These are phyloP conservation scores for Tinea pellionella DNA, from an alignment of 2,888 invertebrate genomes.

Conservation along the genomic window DNA sequence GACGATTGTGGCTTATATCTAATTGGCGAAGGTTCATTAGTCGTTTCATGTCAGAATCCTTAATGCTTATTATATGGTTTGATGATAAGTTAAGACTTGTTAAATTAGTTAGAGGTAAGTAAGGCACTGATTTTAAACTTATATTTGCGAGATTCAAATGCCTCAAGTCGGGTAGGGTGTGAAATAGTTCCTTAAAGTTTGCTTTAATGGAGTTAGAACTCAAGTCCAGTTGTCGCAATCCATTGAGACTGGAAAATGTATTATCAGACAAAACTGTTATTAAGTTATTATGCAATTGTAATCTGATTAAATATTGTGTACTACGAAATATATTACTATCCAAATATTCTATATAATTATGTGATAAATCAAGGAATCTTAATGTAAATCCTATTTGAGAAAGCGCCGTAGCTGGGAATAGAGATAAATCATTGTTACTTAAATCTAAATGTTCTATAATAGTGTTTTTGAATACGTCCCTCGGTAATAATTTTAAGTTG, in stretches of 20 bases:
- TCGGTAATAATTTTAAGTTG: conserved; percentile 77
- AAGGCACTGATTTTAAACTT: conserved; percentile 81
- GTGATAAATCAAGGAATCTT: conserved; percentile 80
- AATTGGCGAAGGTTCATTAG: conserved; percentile 78
- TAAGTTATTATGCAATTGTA: conserved; percentile 84
- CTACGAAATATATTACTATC: conserved; percentile 89
- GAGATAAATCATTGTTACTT: conserved; percentile 79
- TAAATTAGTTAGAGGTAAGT: conserved; percentile 80
- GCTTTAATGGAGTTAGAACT: conserved; percentile 85
- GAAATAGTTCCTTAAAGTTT: conserved; percentile 88
- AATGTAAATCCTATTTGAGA: conserved; percentile 84
- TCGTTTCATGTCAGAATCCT: conserved; percentile 77
- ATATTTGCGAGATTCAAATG: conserved; percentile 81
- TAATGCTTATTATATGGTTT: conserved; percentile 79
- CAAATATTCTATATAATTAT: conserved; percentile 85
- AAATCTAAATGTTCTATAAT: conserved; percentile 84
- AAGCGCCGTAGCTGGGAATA: conserved; percentile 83
- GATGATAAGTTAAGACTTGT: conserved; percentile 83
- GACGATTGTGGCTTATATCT: conserved; percentile 81
- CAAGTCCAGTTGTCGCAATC: conserved; percentile 82
- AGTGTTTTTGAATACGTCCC: conserved; percentile 84
- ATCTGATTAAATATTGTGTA: conserved; percentile 80
- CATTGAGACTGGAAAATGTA: conserved; percentile 85
- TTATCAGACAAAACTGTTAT: conserved; percentile 89
- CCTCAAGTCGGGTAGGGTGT: conserved; percentile 85